Conservation (phyloP, 2,797 vertebrate species). For the Sphenopsis melanotis region DNA sequence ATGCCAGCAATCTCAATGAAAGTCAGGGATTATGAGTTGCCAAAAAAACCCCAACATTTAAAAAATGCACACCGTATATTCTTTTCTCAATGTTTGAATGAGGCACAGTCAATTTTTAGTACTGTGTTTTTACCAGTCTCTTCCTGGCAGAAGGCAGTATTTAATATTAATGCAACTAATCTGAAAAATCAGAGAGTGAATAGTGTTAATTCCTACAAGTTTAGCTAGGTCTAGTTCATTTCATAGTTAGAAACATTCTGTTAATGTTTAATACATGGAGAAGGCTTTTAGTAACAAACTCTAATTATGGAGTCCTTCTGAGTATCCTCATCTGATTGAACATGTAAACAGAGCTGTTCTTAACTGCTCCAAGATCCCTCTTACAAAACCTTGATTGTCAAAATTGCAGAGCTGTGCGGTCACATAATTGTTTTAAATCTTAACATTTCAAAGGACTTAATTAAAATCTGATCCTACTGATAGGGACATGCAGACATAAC, state of each 20-base stretch:
- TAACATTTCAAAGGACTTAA: slow-evolving; percentile 20
- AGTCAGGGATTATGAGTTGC: slow-evolving; percentile 12
- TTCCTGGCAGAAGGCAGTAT: slow-evolving; percentile 5
- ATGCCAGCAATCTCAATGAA: slow-evolving; percentile 2
- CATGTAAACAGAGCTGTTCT: not conserved
- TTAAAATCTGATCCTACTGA: not conserved
- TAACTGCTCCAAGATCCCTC: not conserved
- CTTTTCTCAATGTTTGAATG: slow-evolving; percentile 15
- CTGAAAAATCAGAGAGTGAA: not conserved
- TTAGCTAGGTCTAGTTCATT: not conserved
- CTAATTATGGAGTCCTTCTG: not conserved
- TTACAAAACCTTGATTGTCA: not conserved
- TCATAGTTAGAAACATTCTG: not conserved
- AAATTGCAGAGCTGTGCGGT: not conserved
- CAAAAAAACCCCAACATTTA: not conserved
- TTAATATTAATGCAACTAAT: slow-evolving; percentile 29
- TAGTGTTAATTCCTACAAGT: not conserved
- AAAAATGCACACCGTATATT: not conserved
- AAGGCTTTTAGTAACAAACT: not conserved
- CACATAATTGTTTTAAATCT: slow-evolving; percentile 3
- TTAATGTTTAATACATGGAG: slow-evolving; percentile 9
- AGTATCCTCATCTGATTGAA: not conserved
- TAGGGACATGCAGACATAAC: not conserved
- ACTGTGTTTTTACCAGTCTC: not conserved
- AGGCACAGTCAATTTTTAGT: slow-evolving; percentile 13